phyloP scores from a whole-genome alignment of 2,797 vertebrate species.

The Amblyopsis hoosieri region DNA sequence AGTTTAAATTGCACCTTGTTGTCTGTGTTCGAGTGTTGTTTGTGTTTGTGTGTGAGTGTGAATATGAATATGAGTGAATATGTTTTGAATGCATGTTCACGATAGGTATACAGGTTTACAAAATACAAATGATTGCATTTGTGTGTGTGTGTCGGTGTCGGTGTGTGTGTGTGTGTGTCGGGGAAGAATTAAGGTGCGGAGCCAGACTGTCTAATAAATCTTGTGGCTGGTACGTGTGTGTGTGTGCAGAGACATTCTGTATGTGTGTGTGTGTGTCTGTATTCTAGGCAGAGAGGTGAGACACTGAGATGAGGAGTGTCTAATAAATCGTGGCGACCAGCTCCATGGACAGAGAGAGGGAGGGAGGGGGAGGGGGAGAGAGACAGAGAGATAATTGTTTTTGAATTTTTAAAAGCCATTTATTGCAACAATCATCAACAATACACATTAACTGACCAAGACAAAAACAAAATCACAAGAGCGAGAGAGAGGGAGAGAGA shows the following conservation, averaged over 20 bases:
- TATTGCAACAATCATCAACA: too few relatives aligned
- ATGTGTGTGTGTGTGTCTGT: conserved; percentile 10
- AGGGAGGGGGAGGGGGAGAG: background rate
- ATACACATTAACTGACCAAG: too few relatives aligned
- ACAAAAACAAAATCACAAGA: conserved; percentile 4
- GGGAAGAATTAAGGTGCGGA: conserved; percentile 1
- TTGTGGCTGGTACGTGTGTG: too few relatives aligned
- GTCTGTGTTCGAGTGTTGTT: background rate
- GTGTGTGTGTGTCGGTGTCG: background rate
- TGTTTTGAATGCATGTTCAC: background rate
- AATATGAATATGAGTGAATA: background rate
- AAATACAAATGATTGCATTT: background rate
- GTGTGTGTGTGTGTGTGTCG: conserved; percentile 20
- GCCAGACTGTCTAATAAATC: background rate
- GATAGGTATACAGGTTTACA: too few relatives aligned
- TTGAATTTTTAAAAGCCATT: background rate
- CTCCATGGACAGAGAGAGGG: background rate
- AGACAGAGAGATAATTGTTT: background rate
- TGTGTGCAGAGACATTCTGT: too few relatives aligned
- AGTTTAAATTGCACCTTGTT: too few relatives aligned
- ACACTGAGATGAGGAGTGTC: too few relatives aligned
- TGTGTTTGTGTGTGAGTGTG: background rate
- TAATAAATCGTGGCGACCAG: too few relatives aligned
- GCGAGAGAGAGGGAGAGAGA: conserved; percentile 3
- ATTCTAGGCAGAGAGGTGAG: background rate